Evolutionary conservation across 1,140 invertebrate species (phyloP), one percentile per base, ranked within the genome.

Genomic region (Macrostomum lignano): DNA sequence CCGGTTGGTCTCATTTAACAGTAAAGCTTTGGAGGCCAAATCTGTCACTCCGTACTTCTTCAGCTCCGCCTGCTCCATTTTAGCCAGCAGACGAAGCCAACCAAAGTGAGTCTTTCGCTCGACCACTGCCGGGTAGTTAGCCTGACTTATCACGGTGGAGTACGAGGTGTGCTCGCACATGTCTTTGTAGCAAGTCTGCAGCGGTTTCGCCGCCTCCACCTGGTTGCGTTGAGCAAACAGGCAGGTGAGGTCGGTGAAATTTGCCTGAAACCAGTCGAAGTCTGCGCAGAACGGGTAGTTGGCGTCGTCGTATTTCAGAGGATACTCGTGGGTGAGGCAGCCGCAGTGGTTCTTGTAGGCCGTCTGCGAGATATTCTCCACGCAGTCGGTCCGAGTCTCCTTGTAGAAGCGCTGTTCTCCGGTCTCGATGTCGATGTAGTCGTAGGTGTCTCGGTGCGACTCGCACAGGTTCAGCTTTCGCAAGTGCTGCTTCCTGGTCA

Each of bases 31-130:
- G 5, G 7, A n/a, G 26, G 26, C 14, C 3, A 19, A n/a, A n/a
- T 14, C n/a, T 11, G 13, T 10, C 4, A 6, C 11, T 17, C 26
- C n/a, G 15, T 17, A 33, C 24, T 21, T 14, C 22, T 11, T n/a
- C 7, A 10, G 13, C 11, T 33, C 13, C 13, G 9, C 7, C 17
- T 33, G 6, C 17, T 33, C 32, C 32, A 33, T 33, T 21, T 33
- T 19, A 5, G 10, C 5, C 3, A 33, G 17, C 3, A 17, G 17
- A 25, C 19, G 17, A 7, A 33, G 17, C 32, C 32, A 33, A 14
- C 9, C 10, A 5, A 14, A 14, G 20, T 33, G 32, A 4, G 32
- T 33, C 3, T 33, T 33, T 3, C n/a, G 22, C 5, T 20, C 20
- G 10, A 25, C 26, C 5, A 33, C 17, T 31, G 32, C 13, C 3